Conservation (phyloP, 2,113 vertebrate genomes). For the Smithornis capensis region DNA sequence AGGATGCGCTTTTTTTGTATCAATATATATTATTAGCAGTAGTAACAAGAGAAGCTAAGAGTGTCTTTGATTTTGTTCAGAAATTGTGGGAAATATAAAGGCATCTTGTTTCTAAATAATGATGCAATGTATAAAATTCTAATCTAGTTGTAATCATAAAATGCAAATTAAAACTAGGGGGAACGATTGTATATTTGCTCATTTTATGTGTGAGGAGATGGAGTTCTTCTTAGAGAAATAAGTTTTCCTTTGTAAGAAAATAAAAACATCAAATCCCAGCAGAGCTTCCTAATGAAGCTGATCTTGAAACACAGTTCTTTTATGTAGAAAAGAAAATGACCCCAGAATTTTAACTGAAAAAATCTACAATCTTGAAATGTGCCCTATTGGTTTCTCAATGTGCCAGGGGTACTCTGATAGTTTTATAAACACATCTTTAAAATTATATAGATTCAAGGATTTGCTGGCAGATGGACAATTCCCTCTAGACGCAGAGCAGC, state of each 20-base stretch:
- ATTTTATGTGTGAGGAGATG: background rate
- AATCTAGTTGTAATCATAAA: slow-evolving; percentile 22
- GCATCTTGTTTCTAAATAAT: background rate
- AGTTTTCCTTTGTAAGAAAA: slow-evolving; percentile 18
- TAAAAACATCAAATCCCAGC: slow-evolving; percentile 6
- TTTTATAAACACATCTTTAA: background rate
- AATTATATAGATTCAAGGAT: background rate
- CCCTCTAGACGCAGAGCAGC: background rate
- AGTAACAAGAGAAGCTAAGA: background rate
- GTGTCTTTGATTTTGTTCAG: background rate
- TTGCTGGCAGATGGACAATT: background rate
- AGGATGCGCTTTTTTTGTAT: background rate
- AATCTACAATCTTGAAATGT: background rate
- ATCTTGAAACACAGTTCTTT: slow-evolving; percentile 28
- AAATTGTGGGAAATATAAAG: background rate
- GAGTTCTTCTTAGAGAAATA: background rate
- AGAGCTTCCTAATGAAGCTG: slow-evolving; percentile 23
- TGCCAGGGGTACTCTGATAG: background rate
- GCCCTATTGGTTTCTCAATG: background rate
- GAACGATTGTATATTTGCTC: background rate
- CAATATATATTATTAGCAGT: background rate
- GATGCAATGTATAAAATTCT: background rate
- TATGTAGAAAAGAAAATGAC: background rate
- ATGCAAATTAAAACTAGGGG: slow-evolving; percentile 44
- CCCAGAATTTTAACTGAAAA: slow-evolving; percentile 6